Base-by-base conservation (phyloP, 2,888 invertebrate genomes). In the Hirtodrosophila alboralis region DNA sequence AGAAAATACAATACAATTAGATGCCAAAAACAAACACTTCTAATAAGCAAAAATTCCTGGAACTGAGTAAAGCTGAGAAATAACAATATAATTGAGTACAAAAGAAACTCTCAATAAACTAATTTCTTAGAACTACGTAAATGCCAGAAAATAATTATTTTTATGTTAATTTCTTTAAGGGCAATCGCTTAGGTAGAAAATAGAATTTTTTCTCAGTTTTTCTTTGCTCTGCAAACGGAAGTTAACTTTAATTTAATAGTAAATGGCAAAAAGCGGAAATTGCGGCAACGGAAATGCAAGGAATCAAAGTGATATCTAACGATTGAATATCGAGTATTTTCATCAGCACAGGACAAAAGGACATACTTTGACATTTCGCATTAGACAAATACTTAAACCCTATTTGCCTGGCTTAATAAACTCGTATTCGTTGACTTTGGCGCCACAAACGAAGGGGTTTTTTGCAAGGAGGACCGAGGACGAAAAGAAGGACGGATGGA, bases 381-480 rank as follows among this genome's bases (percentile, higher is more conserved):
- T 75, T 86, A 70, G 78, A 80, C 84, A 77, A 81, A 83, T 86
- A 84, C 84, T 81, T 86, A 86, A 23, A 84, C 77, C 80, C 67
- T 86, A 73, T 84, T 83, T 83, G 75, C 84, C 64, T 62, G 81
- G 75, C 84, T 83, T 86, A 83, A 83, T 83, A 83, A 83, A 86
- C 72, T 73, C 75, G 80, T 72, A 71, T 75, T 72, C 65, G 72
- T 67, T 84, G 84, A 80, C 75, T 84, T 67, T 76, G 59, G 30
- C 51, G 60, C 64, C 83, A 62, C 80, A 69, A 60, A 51, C 30
- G 53, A 14, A 7, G 33, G 31, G 30, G 27, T 16, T 14, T 16
- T 14, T 6, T 18, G 27, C 28, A 12, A 36, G 27, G 18, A 37
- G 31, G 45, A 5, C 30, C 44, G 60, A 67, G 43, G 60, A 44